These are phyloP conservation scores for Barbus barbus DNA, from an alignment of 2,113 vertebrate genomes.

Conservation along the genomic window DNA sequence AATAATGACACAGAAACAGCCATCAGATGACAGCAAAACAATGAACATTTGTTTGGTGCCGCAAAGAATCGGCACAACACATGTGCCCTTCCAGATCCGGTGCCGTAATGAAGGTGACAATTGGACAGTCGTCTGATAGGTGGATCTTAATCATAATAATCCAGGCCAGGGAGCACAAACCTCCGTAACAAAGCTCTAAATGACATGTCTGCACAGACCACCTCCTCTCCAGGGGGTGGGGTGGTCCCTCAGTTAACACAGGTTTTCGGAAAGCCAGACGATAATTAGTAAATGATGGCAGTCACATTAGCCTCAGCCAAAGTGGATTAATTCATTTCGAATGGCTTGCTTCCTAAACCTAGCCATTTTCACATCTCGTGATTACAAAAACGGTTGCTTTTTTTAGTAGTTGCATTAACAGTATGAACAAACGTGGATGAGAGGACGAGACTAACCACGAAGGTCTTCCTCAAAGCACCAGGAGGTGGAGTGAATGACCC, in stretches of 20 bases:
- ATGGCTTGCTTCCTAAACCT: constrained; percentile 61
- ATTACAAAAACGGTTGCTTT: background rate
- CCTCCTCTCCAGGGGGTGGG: constrained; percentile 64
- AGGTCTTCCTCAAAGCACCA: constrained; percentile 88
- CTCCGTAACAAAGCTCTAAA: constrained; percentile 90
- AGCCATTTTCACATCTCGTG: background rate
- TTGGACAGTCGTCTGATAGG: constrained; percentile 85
- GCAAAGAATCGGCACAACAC: constrained; percentile 56
- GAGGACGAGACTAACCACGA: constrained; percentile 80
- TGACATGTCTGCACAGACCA: constrained; percentile 91
- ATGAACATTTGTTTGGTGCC: constrained; percentile 50
- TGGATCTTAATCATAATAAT: constrained; percentile 99
- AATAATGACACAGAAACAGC: background rate
- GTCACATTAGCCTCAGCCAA: constrained; percentile 91
- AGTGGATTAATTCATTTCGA: constrained; percentile 77
- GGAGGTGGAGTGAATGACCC: constrained; percentile 93
- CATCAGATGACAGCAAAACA: constrained; percentile 18
- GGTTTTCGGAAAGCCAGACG: constrained; percentile 85
- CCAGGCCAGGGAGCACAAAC: constrained; percentile 87
- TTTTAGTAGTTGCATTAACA: constrained; percentile 36
- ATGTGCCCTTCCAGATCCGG: constrained; percentile 72
- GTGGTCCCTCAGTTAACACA: constrained; percentile 78
- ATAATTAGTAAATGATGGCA: constrained; percentile 94
- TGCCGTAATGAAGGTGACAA: constrained; percentile 88
- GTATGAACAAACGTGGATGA: constrained; percentile 68